Base-by-base conservation (phyloP, 2,888 invertebrate genomes). In the Colletes collaris region DNA sequence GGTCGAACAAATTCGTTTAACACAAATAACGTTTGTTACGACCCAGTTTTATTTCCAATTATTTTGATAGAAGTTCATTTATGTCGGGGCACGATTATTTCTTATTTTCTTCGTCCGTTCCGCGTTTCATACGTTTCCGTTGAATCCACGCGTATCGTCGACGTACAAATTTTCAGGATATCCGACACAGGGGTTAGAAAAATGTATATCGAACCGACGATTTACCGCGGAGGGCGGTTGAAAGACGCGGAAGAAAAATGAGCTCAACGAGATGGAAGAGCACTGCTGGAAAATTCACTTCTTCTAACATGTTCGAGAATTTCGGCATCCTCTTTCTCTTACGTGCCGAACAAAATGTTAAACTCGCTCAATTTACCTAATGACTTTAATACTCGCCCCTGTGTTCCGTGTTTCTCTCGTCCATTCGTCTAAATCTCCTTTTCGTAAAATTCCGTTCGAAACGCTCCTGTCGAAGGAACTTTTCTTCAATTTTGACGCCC, bases 201-300 rank as follows among this genome's bases (percentile, higher is more conserved):
- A 79, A 79, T 56, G 67, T 46, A 71, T 71, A 71, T 59, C 60
- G 66, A 64, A 67, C 46, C 16, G 53, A 35, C 37, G 74, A 79
- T 69, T 62, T 49, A 67, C 65, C 6, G 35, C 46, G 65, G 56
- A 52, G 40, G 37, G 19, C 35, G 53, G 60, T 49, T 59, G 74
- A 74, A 68, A 81, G 69, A 56, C 63, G 56, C 60, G 60, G 40
- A 60, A 67, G 79, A 71, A 62, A 79, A 79, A 79, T 71, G 68
- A 56, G 79, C 67, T 75, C 49, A 75, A 71, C 79, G 68, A 70
- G 40, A 50, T 64, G 81, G 71, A 68, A 79, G 60, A 68, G 72
- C n/a, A 58, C 50, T 56, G 58, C 37, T 56, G 71, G 71, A 64
- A 81, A 79, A 79, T 81, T 70, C 67, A 60, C 55, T 60, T 53